Evolutionary conservation across 2,113 vertebrate species (phyloP), one percentile per base, ranked within the genome.

Genomic region (Apistogramma diplotaenia): DNA sequence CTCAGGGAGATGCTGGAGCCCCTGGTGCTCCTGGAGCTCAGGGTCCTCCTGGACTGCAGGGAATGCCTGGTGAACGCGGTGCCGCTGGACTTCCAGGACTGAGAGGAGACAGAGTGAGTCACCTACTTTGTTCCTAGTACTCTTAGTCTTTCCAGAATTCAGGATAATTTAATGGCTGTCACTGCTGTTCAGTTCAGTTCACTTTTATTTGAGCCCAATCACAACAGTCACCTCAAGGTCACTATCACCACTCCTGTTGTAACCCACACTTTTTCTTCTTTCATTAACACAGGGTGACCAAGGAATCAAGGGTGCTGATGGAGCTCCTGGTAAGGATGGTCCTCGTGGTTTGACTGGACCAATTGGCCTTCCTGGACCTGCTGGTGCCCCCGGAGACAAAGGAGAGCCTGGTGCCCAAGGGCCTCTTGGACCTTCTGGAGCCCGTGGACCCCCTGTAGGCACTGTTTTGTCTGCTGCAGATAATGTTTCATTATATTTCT

Each of bases 61-160:
- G 98, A 74, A 99, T 99, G 98, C 98, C 98, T n/a, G 98, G 98
- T 84, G 98, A 99, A 74, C 97, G 98, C 15, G 98, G 98, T 88
- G 89, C 98, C 83, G 96, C 94, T 82, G 98, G 98, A 72, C 97
- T 99, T 91, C 97, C 98, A 90, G 98, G 98, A 19, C 95, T 97
- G 80, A 99, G 97, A 92, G 98, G 98, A 84, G 97, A 98, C 94
- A 97, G 98, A 97, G 98, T 99, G 80, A 89, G 98, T 96, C 1
- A 2, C 29, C 40, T 25, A 18, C 15, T 70, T 15, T 74, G 19
- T 37, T 62, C 31, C 23, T 25, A 21, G 19, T 57, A 27, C 8
- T 51, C 31, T 12, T 4, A 70, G 35, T 29, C 67, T 55, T 9
- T 12, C 2, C 13, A 54, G 33, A 23, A 31, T 31, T n/a, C 61